These are phyloP conservation scores for Hexactinellida sp. DNA, from an alignment of 37 sponge, comb jelly and placozoan species.

Conservation along the genomic window DNA sequence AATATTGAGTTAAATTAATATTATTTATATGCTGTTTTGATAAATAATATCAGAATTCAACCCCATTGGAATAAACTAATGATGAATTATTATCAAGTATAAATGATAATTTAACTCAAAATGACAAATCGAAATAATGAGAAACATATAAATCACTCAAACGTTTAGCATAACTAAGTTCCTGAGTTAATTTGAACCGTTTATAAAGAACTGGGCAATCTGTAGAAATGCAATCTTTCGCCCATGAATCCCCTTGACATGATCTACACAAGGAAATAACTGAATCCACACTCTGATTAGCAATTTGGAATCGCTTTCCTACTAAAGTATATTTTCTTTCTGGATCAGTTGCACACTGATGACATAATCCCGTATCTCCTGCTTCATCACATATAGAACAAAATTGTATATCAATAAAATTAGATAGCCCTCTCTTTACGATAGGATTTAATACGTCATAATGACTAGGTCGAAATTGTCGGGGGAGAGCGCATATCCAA, in stretches of 20 bases:
- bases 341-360: background rate
- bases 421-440: background rate
- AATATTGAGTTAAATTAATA: no score
- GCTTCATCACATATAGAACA: background rate
- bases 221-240: background rate
- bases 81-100: background rate
- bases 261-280: background rate
- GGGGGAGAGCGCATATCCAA: background rate
- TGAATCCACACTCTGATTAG: background rate
- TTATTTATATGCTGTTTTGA: background rate
- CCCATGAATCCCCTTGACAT: background rate
- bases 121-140: background rate
- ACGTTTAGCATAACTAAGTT: conserved; percentile 8
- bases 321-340: background rate
- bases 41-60: background rate
- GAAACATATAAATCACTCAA: conserved; percentile 1
- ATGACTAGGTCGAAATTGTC: background rate
- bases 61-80: background rate
- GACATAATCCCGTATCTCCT: background rate
- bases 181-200: background rate
- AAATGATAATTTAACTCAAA: background rate
- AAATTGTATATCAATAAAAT: background rate
- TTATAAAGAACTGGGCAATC: background rate
- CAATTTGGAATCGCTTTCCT: background rate
- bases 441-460: conserved; percentile 7